A percentile compares a stretch with the other conserved stretches of the same genome.
Conservation (phyloP, 2,888 invertebrate species). For the Mylabris sibirica region DNA sequence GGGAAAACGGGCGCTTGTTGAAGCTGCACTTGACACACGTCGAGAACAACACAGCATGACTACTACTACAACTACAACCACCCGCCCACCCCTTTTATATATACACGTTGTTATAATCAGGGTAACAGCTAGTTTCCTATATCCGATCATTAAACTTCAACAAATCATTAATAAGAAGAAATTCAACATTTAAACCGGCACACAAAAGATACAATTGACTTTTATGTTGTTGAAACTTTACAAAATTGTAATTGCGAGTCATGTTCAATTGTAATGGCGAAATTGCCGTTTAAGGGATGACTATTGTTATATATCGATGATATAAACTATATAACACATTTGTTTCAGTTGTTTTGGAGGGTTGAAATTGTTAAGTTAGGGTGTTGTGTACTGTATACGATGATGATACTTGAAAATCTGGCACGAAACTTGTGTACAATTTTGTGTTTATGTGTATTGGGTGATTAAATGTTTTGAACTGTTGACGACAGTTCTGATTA, state of each 20-base stretch:
- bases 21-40: conserved; percentile 62
- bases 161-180: neutral
- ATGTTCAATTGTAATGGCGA: conserved; percentile 47
- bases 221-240: neutral
- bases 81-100: conserved; percentile 12
- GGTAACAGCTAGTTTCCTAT: neutral
- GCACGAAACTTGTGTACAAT: conserved; percentile 41
- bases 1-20: conserved; percentile 51
- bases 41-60: conserved; percentile 51
- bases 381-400: conserved; percentile 40
- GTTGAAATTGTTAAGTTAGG: conserved; percentile 27
- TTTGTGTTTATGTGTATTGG: conserved; percentile 46
- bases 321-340: conserved; percentile 47
- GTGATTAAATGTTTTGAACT: conserved; percentile 11
- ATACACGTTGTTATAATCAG: neutral
- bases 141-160: conserved; percentile 7
- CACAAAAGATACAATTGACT: neutral
- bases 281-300: conserved; percentile 39
- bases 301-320: conserved; percentile 35
- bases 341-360: conserved; percentile 41
- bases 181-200: neutral
- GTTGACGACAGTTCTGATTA: conserved; percentile 11
- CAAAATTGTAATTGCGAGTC: conserved; percentile 58
- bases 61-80: conserved; percentile 26
- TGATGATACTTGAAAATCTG: conserved; percentile 53